Evolutionary conservation across 2,113 vertebrate genomes (phyloP).

Genomic region (Istiophorus platypterus): DNA sequence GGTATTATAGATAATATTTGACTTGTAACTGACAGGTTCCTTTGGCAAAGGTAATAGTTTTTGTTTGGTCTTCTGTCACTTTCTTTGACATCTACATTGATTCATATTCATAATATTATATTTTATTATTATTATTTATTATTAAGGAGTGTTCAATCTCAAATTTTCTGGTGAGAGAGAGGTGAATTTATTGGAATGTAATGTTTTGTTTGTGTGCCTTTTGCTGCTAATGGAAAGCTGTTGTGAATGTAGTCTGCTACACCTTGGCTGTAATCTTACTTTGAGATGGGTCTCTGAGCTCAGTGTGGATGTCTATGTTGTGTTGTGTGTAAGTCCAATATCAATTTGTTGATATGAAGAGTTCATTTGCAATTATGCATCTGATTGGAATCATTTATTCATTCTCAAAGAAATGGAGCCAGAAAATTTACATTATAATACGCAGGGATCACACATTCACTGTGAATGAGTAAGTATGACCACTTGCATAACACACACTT

Average conservation of each 20-base stretch:
- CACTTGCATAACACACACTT: not conserved
- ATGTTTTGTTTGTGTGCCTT: not conserved
- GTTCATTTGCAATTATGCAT: not conserved
- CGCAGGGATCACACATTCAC: no score
- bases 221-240: not conserved
- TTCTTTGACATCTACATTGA: not conserved
- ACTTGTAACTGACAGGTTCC: not conserved
- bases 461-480: not conserved
- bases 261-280: not conserved
- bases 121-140: not conserved
- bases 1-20: constrained; percentile 4
- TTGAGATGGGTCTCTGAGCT: not conserved
- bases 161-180: not conserved
- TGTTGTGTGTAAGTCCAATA: no score
- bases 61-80: not conserved
- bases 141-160: not conserved
- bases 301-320: not conserved
- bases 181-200: not conserved
- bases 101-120: not conserved
- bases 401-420: not conserved
- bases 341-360: not conserved
- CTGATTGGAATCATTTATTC: not conserved
- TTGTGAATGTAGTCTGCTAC: not conserved
- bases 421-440: not conserved
- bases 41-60: not conserved